Conservation (phyloP, 1,140 invertebrate species). For the Drosophila burlai region DNA sequence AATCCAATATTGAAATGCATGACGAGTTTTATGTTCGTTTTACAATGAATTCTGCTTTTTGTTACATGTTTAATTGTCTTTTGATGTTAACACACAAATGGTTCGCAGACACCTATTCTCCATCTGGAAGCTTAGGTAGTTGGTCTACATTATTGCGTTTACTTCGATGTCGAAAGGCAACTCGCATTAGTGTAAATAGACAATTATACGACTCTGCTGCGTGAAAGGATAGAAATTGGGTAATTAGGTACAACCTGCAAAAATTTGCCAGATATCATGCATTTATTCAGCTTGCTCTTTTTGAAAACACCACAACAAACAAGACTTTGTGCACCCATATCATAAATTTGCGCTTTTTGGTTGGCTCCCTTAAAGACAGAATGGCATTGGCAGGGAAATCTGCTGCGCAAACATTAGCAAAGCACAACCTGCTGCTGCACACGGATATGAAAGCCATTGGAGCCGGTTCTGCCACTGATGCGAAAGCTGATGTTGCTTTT, state of each 20-base stretch:
- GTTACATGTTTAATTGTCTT: no score
- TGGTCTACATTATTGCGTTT: no score
- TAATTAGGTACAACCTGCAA: background rate
- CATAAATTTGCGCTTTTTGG: background rate
- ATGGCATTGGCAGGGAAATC: constrained; percentile 2
- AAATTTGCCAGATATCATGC: background rate
- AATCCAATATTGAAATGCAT: no score
- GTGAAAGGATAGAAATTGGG: background rate
- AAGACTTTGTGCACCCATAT: no score
- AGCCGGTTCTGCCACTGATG: background rate
- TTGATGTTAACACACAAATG: no score
- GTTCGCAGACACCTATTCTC: no score
- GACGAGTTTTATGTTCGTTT: no score
- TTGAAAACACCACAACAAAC: background rate
- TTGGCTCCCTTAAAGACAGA: background rate
- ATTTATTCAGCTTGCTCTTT: background rate
- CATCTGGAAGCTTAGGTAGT: no score
- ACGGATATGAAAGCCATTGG: background rate
- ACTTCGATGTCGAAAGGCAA: no score
- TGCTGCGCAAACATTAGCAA: background rate
- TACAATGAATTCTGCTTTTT: no score
- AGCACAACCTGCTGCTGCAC: background rate
- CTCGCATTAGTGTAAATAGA: no score
- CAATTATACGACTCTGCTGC: background rate
- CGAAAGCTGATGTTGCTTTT: background rate